Base-by-base conservation (phyloP, 1,140 invertebrate species). In the Macrobrachium rosenbergii region DNA sequence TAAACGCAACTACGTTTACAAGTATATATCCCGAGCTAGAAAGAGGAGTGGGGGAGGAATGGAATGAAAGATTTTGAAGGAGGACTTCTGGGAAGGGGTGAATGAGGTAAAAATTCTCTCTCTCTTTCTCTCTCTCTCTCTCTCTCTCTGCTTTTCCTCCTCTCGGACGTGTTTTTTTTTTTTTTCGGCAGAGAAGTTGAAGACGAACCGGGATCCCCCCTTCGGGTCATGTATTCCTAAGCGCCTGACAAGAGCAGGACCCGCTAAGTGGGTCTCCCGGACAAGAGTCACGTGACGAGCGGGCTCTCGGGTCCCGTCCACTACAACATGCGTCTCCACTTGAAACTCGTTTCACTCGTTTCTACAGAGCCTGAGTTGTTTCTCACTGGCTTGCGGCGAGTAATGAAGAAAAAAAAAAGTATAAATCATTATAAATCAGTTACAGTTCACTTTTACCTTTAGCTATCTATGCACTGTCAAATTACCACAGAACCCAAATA, bases 101-200 rank as follows among this genome's bases (percentile, higher is more conserved):
- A 12, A 52, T 12, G 52, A 52, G 52, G 7, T 52, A 8, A 52
- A 52, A 52, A 5, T 43, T 77, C 28, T 43, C 75, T 77, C 75
- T 43, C 75, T 77, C 75, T 43, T 37, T 77, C 75, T 43, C 75
- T 45, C 28, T 77, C 28, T 43, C 75, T 77, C 75, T 43, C 75
- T 77, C 75, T 43, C 75, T 77, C 75, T 43, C 75, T 45, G 2
- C 37, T 77, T n/a, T 43, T 23, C 45, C 75, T 43, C 52, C n/a
- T 43, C 45, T 43, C 45, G 23, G 23, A 23, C 12, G 12, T 43
- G 52, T 52, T 2, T 52, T 52, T 52, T 52, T 12, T 52, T 52
- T n/a, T n/a, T n/a, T n/a, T n/a, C 10, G 5, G 45, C 45, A 52
- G 45, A 52, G 45, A 52, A 52, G 45, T 52, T 10, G 10, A 52